These are phyloP conservation scores for Coregonus ussuriensis DNA, from an alignment of 2,797 vertebrate genomes.

Conservation along the genomic window DNA sequence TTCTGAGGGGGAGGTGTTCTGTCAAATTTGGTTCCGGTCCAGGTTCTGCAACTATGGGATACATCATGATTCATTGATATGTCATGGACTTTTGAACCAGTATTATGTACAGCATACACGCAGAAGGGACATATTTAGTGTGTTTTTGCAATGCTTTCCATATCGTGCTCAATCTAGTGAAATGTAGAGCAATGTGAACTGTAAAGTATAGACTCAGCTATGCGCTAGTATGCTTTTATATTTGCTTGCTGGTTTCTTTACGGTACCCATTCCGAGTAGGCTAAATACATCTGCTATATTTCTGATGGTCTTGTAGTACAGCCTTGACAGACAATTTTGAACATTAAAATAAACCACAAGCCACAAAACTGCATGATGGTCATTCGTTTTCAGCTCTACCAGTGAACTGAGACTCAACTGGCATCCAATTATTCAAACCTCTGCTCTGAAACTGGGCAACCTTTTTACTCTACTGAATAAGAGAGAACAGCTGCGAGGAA, in stretches of 20 bases:
- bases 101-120: neutral
- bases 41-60: neutral
- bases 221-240: neutral
- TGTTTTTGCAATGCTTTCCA: neutral
- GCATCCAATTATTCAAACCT: neutral
- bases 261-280: neutral
- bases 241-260: neutral
- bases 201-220: neutral
- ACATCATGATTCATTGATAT: neutral
- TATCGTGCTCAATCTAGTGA: too few relatives aligned
- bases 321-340: neutral
- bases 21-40: neutral
- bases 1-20: neutral
- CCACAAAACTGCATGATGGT: neutral
- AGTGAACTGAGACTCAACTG: neutral
- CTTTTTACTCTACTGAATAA: neutral
- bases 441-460: neutral
- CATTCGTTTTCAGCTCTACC: neutral
- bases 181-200: neutral
- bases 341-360: neutral
- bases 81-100: neutral
- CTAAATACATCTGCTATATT: neutral
- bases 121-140: neutral
- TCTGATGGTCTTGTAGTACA: neutral
- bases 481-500: neutral